Conservation (phyloP, 1,140 invertebrate genomes). For the Theocolax elegans region DNA sequence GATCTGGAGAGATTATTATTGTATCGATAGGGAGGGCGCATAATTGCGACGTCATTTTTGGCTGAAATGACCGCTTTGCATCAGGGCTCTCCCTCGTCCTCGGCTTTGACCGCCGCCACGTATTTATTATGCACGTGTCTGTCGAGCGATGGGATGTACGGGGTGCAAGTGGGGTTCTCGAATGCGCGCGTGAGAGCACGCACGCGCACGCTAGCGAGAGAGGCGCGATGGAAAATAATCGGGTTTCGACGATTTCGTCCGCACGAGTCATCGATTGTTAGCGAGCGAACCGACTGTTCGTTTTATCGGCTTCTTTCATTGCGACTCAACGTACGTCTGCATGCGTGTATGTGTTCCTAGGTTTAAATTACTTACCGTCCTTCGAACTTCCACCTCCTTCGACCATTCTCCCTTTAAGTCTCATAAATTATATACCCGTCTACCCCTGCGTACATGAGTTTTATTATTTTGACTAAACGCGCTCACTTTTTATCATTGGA, state of each 20-base stretch:
- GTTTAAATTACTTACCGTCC: constrained; percentile 19
- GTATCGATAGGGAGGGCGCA: neutral
- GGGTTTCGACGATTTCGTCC: constrained; percentile 14
- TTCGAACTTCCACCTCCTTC: neutral
- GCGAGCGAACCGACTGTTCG: neutral
- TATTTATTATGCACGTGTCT: constrained; percentile 34
- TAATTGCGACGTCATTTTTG: constrained; percentile 27
- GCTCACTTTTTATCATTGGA: no score
- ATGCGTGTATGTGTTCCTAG: no score
- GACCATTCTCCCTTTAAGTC: neutral
- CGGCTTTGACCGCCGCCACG: neutral
- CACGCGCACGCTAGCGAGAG: neutral
- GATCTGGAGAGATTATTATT: neutral
- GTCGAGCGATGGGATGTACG: no score
- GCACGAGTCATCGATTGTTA: constrained; percentile 25
- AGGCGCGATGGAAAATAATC: constrained; percentile 28
- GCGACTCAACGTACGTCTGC: no score
- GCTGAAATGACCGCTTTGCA: neutral
- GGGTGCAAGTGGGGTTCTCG: no score
- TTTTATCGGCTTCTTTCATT: neutral
- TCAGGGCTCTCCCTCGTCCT: neutral
- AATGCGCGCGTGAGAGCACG: neutral
- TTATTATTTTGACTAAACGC: no score
- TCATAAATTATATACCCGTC: no score
- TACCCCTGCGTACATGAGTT: no score